Evolutionary conservation across 2,888 invertebrate species (phyloP).

Genomic region (Caenorhabditis imperialis): DNA sequence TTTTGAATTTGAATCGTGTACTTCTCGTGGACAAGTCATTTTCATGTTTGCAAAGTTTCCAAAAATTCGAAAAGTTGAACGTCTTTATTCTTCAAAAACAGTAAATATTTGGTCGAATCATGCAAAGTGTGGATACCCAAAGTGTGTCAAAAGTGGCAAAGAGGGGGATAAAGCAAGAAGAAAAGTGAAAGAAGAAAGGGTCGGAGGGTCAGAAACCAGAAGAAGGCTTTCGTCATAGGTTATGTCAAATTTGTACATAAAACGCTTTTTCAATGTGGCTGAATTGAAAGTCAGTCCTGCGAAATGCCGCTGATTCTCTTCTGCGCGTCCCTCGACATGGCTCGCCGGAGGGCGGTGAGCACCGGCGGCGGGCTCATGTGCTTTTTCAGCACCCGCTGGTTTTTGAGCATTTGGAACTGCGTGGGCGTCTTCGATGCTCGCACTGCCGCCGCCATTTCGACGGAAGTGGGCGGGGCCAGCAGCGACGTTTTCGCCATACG

Average conservation of each 20-base stretch:
- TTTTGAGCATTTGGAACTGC: slow-evolving; percentile 49
- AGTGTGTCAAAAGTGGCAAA: slow-evolving; percentile 11
- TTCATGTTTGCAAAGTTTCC: too few species aligned
- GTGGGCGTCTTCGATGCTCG: slow-evolving; percentile 61
- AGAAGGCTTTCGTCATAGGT: slow-evolving; percentile 28
- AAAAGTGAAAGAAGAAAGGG: slow-evolving; percentile 14
- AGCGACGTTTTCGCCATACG: slow-evolving; percentile 66
- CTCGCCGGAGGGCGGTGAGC: slow-evolving; percentile 62
- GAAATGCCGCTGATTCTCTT: slow-evolving; percentile 36
- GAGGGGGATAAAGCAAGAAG: slow-evolving; percentile 2
- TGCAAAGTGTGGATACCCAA: slow-evolving; percentile 41
- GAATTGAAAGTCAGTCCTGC: too few species aligned
- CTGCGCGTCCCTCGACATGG: slow-evolving; percentile 59
- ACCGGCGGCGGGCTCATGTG: slow-evolving; percentile 49
- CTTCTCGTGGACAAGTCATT: background rate
- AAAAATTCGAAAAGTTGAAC: slow-evolving; percentile 10
- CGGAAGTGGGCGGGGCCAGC: slow-evolving; percentile 63
- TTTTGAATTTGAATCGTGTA: background rate
- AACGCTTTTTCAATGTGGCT: slow-evolving; percentile 12
- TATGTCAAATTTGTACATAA: slow-evolving; percentile 52
- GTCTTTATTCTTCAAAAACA: slow-evolving; percentile 2
- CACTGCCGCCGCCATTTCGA: slow-evolving; percentile 66
- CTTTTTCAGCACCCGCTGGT: slow-evolving; percentile 28
- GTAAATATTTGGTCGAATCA: slow-evolving; percentile 9
- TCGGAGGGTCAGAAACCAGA: slow-evolving; percentile 17